A percentile compares a stretch with the other conserved stretches of the same genome.
Conservation (phyloP, 2,888 invertebrate species). For the Antheraea assamensis region DNA sequence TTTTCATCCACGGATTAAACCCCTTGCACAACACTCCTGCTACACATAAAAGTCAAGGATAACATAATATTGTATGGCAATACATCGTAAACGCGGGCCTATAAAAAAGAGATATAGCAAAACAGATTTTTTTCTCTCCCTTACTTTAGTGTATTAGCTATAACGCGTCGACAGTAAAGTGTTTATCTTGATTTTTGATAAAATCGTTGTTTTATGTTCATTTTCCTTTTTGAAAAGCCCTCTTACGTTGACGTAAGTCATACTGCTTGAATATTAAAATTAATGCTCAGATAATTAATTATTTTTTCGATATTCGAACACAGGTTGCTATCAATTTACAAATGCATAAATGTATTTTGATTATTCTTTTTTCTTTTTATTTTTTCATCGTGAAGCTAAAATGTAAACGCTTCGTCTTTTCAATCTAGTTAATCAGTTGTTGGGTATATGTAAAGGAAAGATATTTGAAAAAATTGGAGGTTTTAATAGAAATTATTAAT, state of each 20-base stretch:
- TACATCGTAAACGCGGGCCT: conserved; percentile 15
- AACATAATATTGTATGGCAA: conserved; percentile 12
- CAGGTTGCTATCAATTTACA: background rate
- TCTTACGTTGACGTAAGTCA: background rate
- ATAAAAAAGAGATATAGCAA: conserved; percentile 15
- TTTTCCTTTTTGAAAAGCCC: background rate
- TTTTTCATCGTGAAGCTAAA: too few species aligned
- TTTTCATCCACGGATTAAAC: conserved; percentile 30
- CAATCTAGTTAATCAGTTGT: background rate
- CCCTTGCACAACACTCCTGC: conserved; percentile 30
- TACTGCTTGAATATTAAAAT: background rate
- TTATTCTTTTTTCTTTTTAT: too few species aligned
- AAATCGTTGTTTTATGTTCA: background rate
- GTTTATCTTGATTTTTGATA: background rate
- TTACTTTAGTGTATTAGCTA: conserved; percentile 3
- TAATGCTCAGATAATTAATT: too few species aligned
- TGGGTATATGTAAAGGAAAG: background rate
- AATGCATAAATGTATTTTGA: too few species aligned
- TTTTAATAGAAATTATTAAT: background rate
- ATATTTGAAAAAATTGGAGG: too few species aligned
- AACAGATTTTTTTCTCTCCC: conserved; percentile 9
- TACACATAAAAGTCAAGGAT: conserved; percentile 16
- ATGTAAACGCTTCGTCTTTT: too few species aligned
- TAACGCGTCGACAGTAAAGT: conserved; percentile 5
- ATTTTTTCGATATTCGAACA: background rate